Percentiles rank a stretch among this genome's conserved stretches.
Evolutionary conservation across 2,888 invertebrate genomes (phyloP).

Genomic region (Meiosimyza decipiens): DNA sequence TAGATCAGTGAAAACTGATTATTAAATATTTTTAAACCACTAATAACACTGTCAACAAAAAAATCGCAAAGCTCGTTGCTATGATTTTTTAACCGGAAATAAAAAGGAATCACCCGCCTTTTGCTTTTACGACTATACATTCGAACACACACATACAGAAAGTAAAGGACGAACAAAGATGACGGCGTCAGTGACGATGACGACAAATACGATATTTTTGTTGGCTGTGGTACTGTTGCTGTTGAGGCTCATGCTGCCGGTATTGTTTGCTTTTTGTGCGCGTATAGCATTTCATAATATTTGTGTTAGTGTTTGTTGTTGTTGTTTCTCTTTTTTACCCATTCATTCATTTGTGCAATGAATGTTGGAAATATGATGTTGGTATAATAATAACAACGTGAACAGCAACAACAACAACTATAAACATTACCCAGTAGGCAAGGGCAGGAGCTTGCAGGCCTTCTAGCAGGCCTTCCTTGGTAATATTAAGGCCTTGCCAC

Average conservation of each 20-base stretch:
- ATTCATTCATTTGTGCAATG: background rate
- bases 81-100: background rate
- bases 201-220: conserved; percentile 9
- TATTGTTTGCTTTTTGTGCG: no score
- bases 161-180: background rate
- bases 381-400: no score
- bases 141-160: background rate
- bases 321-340: background rate
- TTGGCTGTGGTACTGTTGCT: background rate
- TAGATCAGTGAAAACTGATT: no score
- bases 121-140: background rate
- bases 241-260: no score
- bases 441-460: no score
- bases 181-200: background rate
- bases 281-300: no score
- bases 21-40: no score
- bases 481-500: no score
- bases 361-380: conserved; percentile 1
- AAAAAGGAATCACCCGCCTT: background rate
- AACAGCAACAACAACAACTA: no score
- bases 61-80: background rate
- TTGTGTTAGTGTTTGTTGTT: background rate
- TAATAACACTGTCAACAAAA: no score
- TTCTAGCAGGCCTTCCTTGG: no score
- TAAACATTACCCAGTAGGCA: no score